phyloP scores from a whole-genome alignment of 2,797 vertebrate genomes.

The Galago senegalensis region DNA sequence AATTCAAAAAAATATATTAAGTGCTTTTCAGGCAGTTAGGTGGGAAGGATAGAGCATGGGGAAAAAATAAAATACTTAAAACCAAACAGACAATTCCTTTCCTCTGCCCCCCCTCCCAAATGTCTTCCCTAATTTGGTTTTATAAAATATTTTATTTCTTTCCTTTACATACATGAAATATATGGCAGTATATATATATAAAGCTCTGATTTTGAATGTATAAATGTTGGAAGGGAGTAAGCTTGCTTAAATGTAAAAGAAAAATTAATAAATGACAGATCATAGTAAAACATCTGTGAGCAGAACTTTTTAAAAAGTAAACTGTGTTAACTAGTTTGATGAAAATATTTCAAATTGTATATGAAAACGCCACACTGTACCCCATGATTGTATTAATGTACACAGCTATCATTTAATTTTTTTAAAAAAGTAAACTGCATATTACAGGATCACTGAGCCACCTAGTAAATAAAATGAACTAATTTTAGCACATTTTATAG shows the following conservation, averaged over 20 bases:
- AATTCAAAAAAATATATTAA: not conserved
- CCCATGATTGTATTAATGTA: too few relatives aligned
- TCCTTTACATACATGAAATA: not conserved
- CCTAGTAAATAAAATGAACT: not conserved
- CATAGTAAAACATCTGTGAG: not conserved
- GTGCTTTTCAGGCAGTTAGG: not conserved
- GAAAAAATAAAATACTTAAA: not conserved
- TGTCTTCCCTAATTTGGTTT: not conserved
- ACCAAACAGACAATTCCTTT: not conserved
- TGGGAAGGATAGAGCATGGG: not conserved
- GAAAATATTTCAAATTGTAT: too few relatives aligned
- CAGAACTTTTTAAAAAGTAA: not conserved
- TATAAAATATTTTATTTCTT: constrained; percentile 19
- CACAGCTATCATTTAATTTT: too few relatives aligned
- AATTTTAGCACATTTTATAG: not conserved
- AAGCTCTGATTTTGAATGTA: not conserved
- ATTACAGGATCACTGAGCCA: not conserved
- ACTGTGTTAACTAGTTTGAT: not conserved
- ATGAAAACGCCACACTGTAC: too few relatives aligned
- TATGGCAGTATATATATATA: not conserved
- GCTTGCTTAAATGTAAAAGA: not conserved
- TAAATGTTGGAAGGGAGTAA: constrained; percentile 9
- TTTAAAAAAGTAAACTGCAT: not conserved
- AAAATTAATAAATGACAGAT: not conserved
- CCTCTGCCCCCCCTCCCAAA: rapidly evolving